These are phyloP conservation scores for Nomada ferruginata DNA, from an alignment of 2,888 invertebrate genomes.

Conservation along the genomic window DNA sequence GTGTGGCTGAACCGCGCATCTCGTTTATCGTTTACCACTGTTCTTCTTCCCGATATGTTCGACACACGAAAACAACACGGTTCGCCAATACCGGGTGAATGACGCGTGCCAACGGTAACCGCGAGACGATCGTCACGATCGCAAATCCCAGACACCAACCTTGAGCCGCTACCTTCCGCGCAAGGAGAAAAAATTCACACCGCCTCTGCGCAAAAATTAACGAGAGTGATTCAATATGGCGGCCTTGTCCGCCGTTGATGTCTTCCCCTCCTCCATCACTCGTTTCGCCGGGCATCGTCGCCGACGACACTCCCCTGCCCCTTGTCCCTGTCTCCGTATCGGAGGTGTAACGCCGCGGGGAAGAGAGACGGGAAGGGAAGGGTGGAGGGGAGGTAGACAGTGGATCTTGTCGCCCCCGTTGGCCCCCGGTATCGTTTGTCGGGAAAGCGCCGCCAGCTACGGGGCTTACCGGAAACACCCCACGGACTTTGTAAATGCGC, in stretches of 20 bases:
- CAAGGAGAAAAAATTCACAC: conserved; percentile 77
- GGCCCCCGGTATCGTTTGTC: conserved; percentile 67
- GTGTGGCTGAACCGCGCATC: conserved; percentile 53
- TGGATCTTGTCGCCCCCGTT: conserved; percentile 68
- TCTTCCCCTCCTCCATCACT: conserved; percentile 59
- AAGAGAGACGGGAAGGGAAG: not conserved
- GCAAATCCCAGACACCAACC: conserved; percentile 63
- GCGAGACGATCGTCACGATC: conserved; percentile 48
- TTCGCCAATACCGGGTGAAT: not conserved
- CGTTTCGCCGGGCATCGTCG: conserved; percentile 69
- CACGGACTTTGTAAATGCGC: conserved; percentile 77
- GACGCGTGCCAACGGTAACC: conserved; percentile 48
- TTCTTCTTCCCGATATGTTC: not conserved
- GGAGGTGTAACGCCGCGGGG: conserved; percentile 53
- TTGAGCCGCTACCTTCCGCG: conserved; percentile 62
- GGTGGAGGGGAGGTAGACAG: conserved; percentile 45
- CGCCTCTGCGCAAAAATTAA: conserved; percentile 85
- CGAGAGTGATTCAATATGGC: conserved; percentile 88
- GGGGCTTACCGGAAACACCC: conserved; percentile 77
- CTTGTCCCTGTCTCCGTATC: conserved; percentile 56
- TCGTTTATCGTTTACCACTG: conserved; percentile 15
- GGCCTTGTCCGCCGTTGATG: conserved; percentile 83
- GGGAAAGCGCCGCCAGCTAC: conserved; percentile 75
- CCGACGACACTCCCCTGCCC: conserved; percentile 63
- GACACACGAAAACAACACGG: conserved; percentile 2